Percentiles rank a stretch among this genome's conserved stretches.
Evolutionary conservation across 2,797 vertebrate species (phyloP).

Genomic region (Melanotaenia pygmaea): DNA sequence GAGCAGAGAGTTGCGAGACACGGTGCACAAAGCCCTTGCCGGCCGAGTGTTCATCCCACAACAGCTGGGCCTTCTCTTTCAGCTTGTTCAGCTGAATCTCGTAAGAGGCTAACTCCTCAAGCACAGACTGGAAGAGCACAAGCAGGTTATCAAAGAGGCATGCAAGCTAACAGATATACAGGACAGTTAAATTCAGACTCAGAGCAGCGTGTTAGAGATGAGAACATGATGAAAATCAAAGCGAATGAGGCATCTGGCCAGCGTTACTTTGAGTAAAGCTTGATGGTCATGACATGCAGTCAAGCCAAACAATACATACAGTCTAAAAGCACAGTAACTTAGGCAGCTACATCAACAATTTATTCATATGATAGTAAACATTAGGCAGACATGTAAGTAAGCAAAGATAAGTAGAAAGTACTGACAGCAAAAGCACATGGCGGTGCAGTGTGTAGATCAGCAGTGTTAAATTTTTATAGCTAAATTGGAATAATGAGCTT

Average conservation of each 20-base stretch:
- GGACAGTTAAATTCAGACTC: conserved; percentile 65
- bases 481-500: conserved; percentile 28
- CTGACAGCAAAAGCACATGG: conserved; percentile 35
- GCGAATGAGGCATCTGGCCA: conserved; percentile 20
- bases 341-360: conserved; percentile 5
- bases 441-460: conserved; percentile 1
- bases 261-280: conserved; percentile 33
- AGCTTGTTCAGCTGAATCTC: conserved; percentile 93
- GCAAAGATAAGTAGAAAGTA: conserved; percentile 37
- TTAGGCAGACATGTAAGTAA: conserved; percentile 34
- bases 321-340: not conserved
- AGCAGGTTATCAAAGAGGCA: conserved; percentile 85
- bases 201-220: conserved; percentile 58
- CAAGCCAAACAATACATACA: conserved; percentile 25
- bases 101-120: conserved; percentile 94
- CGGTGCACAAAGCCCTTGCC: conserved; percentile 95
- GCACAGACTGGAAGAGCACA: conserved; percentile 94
- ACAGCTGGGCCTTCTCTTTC: conserved; percentile 95
- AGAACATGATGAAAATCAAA: conserved; percentile 51
- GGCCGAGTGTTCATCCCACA: conserved; percentile 92
- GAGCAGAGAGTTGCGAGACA: conserved; percentile 95
- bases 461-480: not conserved
- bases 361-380: conserved; percentile 7
- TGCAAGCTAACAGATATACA: conserved; percentile 71
- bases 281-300: conserved; percentile 33